Percentiles rank a stretch among this genome's conserved stretches.
Evolutionary conservation across 2,888 invertebrate species (phyloP).

Genomic region (Phasia obesa): DNA sequence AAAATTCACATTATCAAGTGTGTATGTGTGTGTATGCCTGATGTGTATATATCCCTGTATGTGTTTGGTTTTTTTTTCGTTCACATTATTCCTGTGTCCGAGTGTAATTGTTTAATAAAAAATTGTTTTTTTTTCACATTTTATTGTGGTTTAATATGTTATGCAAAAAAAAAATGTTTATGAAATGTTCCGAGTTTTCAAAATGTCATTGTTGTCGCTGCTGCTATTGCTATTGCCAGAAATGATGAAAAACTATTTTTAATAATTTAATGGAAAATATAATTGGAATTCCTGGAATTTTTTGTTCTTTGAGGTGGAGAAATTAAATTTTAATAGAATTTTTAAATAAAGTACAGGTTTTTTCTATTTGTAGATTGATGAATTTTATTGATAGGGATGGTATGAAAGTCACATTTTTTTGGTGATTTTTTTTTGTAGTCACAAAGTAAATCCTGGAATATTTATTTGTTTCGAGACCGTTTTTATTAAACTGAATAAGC

Average conservation of each 20-base stretch:
- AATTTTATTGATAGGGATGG: too few species aligned
- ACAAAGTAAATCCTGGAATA: too few species aligned
- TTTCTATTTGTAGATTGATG: too few species aligned
- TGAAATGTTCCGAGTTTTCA: slow-evolving; percentile 7
- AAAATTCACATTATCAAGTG: slow-evolving; percentile 50
- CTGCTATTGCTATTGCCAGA: neutral
- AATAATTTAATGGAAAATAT: slow-evolving; percentile 39
- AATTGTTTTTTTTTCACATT: slow-evolving; percentile 41
- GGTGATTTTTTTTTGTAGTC: too few species aligned
- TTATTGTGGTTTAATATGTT: slow-evolving; percentile 59
- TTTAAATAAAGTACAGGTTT: neutral
- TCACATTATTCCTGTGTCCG: neutral
- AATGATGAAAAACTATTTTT: slow-evolving; percentile 10
- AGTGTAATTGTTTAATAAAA: slow-evolving; percentile 54
- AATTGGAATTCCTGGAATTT: slow-evolving; percentile 15
- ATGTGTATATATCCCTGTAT: neutral
- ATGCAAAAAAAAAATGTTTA: slow-evolving; percentile 25
- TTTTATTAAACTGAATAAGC: too few species aligned
- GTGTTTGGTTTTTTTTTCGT: neutral
- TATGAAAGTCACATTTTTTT: too few species aligned
- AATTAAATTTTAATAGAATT: slow-evolving; percentile 7
- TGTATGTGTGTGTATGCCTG: neutral
- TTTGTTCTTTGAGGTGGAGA: neutral
- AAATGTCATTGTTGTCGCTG: neutral
- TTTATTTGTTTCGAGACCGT: too few species aligned